Base-by-base conservation (phyloP, 2,888 invertebrate genomes). In the Drosophila infuscata region DNA sequence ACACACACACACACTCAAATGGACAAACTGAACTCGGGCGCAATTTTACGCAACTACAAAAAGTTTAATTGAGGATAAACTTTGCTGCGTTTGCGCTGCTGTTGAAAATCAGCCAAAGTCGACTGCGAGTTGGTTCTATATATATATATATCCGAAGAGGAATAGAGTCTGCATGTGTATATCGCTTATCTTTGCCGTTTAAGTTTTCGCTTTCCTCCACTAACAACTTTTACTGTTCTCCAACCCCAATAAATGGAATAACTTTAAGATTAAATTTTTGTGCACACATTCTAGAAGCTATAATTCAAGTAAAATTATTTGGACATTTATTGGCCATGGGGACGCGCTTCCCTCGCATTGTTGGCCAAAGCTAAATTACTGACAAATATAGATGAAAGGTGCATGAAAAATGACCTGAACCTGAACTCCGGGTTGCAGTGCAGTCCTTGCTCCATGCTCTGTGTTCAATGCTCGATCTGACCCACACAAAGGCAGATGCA, bases 21-120 rank as follows among this genome's bases (percentile, higher is more conserved):
- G 53, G 57, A 54, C 67, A 64, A 81, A 81, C 82, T 79, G 76
- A 82, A 79, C 72, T 68, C 58, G 54, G 59, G 74, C 72, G 82
- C 78, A 85, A 83, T 84, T 85, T 85, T 87, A 78, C 87, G 87
- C 85, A 85, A 84, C 84, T 87, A 85, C 84, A 85, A 87, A 85
- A 85, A 85, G 87, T 85, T 85, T 85, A 85, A 85, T 85, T 85
- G 84, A 87, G 84, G 84, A 85, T 85, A 85, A 85, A 85, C 84
- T 85, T 85, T 84, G 79, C 87, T 76, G 83, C 86, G 86, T 83
- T 83, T 83, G 83, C 83, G 83, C 71, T 86, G 83, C 83, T 83
- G 83, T 83, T 86, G 76, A 86, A 75, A 83, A 86, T 83, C 84
- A 79, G 70, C 69, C 75, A 74, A 70, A 60, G 79, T 66, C 77